phyloP scores from a whole-genome alignment of 2,888 invertebrate species.

The Cantharis lateralis region DNA sequence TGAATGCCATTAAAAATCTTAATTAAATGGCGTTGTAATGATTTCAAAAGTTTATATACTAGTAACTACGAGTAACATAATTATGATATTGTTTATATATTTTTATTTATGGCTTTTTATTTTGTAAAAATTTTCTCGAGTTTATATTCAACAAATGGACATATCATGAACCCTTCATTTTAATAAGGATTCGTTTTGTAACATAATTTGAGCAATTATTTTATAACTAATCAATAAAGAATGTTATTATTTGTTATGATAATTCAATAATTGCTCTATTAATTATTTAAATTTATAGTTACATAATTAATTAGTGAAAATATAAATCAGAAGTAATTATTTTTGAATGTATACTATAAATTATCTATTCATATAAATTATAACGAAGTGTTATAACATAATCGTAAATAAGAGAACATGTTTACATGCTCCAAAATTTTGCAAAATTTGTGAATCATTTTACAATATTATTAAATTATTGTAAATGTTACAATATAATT shows the following conservation, averaged over 20 bases:
- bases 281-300: neutral
- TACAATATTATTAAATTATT: neutral
- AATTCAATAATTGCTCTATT: neutral
- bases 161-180: constrained; percentile 48
- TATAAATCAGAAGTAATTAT: constrained; percentile 25
- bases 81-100: neutral
- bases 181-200: constrained; percentile 33
- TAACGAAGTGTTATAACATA: constrained; percentile 20
- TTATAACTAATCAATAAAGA: neutral
- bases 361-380: constrained; percentile 17
- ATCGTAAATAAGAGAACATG: constrained; percentile 1
- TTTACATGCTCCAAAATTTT: neutral
- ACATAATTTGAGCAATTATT: constrained; percentile 11
- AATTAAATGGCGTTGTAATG: neutral
- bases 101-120: neutral
- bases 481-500: neutral
- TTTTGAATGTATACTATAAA: constrained; percentile 27
- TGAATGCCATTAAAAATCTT: neutral
- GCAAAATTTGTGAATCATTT: neutral
- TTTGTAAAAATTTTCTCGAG: constrained; percentile 36
- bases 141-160: constrained; percentile 44
- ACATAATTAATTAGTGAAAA: neutral
- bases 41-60: neutral
- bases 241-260: neutral
- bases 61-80: neutral